A percentile compares a stretch with the other conserved stretches of the same genome.
Evolutionary conservation across 2,797 vertebrate species (phyloP).

Genomic region (Streptopelia turtur): DNA sequence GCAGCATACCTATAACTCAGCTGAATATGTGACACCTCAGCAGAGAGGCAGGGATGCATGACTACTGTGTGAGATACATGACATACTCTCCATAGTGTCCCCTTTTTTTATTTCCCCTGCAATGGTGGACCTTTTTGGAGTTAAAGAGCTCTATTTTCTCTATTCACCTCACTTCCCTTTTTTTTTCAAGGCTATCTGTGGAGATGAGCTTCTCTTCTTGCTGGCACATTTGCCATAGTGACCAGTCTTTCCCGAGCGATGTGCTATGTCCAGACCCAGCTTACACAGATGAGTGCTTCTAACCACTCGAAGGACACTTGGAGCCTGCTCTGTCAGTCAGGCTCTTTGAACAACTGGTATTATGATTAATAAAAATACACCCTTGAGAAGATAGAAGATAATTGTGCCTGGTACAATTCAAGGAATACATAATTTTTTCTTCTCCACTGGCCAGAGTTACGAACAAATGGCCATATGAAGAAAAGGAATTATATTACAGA

Average conservation of each 20-base stretch:
- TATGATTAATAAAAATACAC: slow-evolving; percentile 14
- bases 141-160: neutral
- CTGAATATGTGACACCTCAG: neutral
- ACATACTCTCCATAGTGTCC: neutral
- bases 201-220: neutral
- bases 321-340: neutral
- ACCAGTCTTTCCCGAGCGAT: neutral
- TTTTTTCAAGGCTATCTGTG: neutral
- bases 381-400: slow-evolving; percentile 34
- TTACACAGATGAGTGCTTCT: neutral
- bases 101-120: neutral
- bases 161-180: neutral
- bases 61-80: neutral
- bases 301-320: neutral
- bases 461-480: slow-evolving; percentile 25
- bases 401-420: neutral
- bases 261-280: neutral
- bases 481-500: slow-evolving; percentile 35
- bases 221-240: neutral
- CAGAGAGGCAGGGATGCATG: neutral
- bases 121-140: neutral
- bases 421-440: slow-evolving; percentile 10
- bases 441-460: neutral
- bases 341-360: neutral
- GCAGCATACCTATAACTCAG: neutral